phyloP scores from a whole-genome alignment of 2,113 vertebrate species.

The Argyrosomus japonicus region DNA sequence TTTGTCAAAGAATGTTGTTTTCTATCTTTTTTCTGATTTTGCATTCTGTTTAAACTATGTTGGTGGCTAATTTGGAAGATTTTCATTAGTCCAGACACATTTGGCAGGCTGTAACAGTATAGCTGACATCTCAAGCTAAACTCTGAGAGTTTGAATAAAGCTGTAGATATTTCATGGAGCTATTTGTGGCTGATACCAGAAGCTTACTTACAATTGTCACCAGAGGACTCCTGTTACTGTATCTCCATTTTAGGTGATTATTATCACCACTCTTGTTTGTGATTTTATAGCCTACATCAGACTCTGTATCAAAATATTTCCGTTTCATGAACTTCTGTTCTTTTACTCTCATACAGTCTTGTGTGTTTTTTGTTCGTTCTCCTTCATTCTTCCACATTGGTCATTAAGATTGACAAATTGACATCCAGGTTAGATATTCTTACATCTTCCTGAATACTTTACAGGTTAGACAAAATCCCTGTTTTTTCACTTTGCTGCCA shows the following conservation, averaged over 20 bases:
- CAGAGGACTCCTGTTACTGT: neutral
- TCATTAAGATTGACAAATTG: neutral
- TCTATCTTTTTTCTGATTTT: neutral
- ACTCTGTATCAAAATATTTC: conserved; percentile 9
- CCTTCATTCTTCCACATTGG: neutral
- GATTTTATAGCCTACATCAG: neutral
- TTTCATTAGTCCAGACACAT: neutral
- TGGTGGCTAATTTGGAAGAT: neutral
- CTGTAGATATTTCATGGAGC: neutral
- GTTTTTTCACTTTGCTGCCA: neutral
- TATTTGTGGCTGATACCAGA: neutral
- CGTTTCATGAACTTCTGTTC: neutral
- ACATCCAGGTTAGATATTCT: neutral
- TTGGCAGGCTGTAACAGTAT: neutral
- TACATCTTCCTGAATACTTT: conserved; percentile 12
- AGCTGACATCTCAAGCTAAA: neutral
- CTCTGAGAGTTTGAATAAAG: neutral
- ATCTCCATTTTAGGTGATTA: neutral
- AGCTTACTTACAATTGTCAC: neutral
- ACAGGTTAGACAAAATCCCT: neutral
- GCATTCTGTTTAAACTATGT: too few relatives aligned
- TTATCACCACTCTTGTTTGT: neutral
- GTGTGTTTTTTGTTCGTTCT: neutral
- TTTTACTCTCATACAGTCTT: neutral
- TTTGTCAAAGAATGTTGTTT: neutral